Conservation (phyloP, 1,140 invertebrate genomes). For the Rhizoglyphus robini region DNA sequence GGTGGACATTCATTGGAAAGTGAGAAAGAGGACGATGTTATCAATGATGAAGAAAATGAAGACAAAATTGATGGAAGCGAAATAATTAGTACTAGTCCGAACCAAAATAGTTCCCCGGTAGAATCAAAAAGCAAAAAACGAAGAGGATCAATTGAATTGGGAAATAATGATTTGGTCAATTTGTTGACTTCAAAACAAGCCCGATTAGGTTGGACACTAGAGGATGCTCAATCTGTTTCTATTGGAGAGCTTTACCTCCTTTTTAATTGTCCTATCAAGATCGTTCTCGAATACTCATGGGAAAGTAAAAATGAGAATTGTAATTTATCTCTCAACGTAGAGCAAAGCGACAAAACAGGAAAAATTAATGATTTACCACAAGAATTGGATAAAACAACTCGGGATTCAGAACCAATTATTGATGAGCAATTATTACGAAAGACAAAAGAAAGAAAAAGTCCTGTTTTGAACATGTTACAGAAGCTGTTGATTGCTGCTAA, state of each 20-base stretch:
- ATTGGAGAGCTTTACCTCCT: conserved; percentile 23
- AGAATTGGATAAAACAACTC: background rate
- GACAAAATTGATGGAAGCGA: too few species aligned
- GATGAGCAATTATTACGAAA: background rate
- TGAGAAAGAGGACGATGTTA: background rate
- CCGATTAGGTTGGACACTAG: conserved; percentile 21
- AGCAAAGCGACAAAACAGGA: too few species aligned
- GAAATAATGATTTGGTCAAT: background rate
- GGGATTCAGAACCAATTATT: background rate
- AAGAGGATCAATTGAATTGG: background rate
- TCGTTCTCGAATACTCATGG: conserved; percentile 21
- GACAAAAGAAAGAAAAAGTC: background rate
- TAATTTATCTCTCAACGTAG: too few species aligned
- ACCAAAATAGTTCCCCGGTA: background rate
- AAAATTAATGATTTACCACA: too few species aligned
- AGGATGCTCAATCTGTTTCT: conserved; percentile 9
- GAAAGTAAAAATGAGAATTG: background rate
- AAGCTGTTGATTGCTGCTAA: conserved; percentile 18
- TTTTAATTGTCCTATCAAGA: conserved; percentile 17
- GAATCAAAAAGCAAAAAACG: background rate
- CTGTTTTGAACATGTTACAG: background rate
- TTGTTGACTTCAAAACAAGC: conserved; percentile 6
- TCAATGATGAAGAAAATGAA: background rate
- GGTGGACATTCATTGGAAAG: background rate
- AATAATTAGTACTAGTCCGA: too few species aligned